Evolutionary conservation across 2,888 invertebrate species (phyloP).

Genomic region (Dyspetes luteomarginatus): DNA sequence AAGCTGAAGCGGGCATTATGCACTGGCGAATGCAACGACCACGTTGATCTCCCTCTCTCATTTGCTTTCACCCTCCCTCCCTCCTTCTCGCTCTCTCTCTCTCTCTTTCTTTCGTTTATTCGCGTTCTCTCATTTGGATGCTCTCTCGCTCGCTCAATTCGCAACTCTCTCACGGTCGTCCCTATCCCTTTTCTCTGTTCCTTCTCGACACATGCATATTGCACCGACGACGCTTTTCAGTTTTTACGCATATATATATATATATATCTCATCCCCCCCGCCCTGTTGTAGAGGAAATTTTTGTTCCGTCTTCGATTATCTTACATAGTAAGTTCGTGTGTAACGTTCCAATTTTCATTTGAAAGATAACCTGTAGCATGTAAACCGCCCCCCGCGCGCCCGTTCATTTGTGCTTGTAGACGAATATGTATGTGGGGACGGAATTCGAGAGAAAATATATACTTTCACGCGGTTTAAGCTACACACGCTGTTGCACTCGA

Average conservation of each 20-base stretch:
- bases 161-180: slow-evolving; percentile 58
- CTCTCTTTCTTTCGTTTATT: background rate
- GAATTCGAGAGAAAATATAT: slow-evolving; percentile 27
- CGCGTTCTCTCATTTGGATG: slow-evolving; percentile 27
- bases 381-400: slow-evolving; percentile 28
- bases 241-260: slow-evolving; percentile 24
- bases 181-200: slow-evolving; percentile 31
- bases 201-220: slow-evolving; percentile 48
- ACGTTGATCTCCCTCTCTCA: too few species aligned
- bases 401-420: background rate
- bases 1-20: slow-evolving; percentile 54
- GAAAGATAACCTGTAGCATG: slow-evolving; percentile 65
- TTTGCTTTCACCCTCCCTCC: slow-evolving; percentile 10
- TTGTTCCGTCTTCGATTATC: slow-evolving; percentile 54
- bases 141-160: slow-evolving; percentile 24
- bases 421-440: background rate
- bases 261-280: background rate
- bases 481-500: slow-evolving; percentile 37
- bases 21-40: slow-evolving; percentile 64
- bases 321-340: slow-evolving; percentile 10
- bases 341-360: slow-evolving; percentile 54
- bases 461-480: slow-evolving; percentile 19
- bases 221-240: slow-evolving; percentile 49
- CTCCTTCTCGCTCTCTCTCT: background rate
- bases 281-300: slow-evolving; percentile 40